Evolutionary conservation across 2,113 vertebrate species (phyloP).

Genomic region (Loxodonta africana): DNA sequence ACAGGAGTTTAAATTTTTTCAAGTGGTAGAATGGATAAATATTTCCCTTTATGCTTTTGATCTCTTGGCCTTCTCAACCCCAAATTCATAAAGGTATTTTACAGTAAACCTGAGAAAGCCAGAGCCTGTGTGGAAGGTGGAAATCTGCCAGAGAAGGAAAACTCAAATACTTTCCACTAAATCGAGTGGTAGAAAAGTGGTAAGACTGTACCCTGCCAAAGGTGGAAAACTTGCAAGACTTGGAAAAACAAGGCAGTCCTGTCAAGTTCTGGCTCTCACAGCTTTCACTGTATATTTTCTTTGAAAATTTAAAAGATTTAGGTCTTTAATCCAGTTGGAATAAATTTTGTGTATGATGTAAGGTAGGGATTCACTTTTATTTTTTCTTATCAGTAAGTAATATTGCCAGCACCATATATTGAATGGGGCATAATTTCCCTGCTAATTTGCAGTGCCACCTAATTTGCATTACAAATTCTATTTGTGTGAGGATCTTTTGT

Average conservation of each 20-base stretch:
- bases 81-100: neutral
- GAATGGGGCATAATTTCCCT: neutral
- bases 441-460: neutral
- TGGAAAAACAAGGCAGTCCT: too few relatives aligned
- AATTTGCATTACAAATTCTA: neutral
- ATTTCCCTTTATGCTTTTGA: neutral
- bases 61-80: neutral
- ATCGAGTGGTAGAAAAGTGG: too few relatives aligned
- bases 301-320: neutral
- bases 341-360: neutral
- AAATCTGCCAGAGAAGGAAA: too few relatives aligned
- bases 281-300: neutral
- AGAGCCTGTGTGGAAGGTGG: too few relatives aligned
- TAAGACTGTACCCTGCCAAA: too few relatives aligned
- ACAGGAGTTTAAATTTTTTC: neutral
- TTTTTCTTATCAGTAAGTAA: neutral
- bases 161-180: too few relatives aligned
- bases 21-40: neutral
- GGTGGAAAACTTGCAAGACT: too few relatives aligned
- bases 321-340: neutral
- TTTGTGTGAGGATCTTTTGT: neutral
- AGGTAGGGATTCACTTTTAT: too few relatives aligned
- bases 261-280: too few relatives aligned
- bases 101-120: too few relatives aligned
- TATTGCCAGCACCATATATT: neutral